A percentile compares a stretch with the other conserved stretches of the same genome.
Evolutionary conservation across 2,113 vertebrate species (phyloP).

Genomic region (Spea multiplicata): DNA sequence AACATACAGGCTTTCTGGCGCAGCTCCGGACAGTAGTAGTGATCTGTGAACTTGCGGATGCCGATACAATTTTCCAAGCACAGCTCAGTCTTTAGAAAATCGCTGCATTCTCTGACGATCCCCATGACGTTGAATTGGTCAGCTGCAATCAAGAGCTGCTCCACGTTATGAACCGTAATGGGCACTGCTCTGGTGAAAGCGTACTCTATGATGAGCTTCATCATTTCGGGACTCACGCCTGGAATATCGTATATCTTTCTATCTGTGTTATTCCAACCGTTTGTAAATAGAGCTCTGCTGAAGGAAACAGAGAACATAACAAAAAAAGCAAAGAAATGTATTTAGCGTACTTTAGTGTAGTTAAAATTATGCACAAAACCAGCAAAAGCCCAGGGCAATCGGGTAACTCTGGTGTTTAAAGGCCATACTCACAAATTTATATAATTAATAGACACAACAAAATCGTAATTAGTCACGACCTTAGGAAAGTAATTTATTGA

Average conservation of each 20-base stretch:
- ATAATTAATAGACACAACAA: too few relatives aligned
- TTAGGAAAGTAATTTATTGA: too few relatives aligned
- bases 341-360: not conserved
- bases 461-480: too few relatives aligned
- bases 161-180: constrained; percentile 64
- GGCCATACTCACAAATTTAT: too few relatives aligned
- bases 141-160: constrained; percentile 65
- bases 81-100: constrained; percentile 69
- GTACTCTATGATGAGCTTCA: constrained; percentile 73
- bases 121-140: constrained; percentile 70
- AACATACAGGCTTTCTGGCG: constrained; percentile 63
- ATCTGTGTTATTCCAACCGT: constrained; percentile 63
- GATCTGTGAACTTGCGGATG: constrained; percentile 70
- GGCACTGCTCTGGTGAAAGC: constrained; percentile 68
- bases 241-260: constrained; percentile 68
- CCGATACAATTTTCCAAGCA: constrained; percentile 72
- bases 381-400: too few relatives aligned
- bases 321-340: not conserved
- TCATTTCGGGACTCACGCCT: constrained; percentile 67
- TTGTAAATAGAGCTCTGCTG: constrained; percentile 72
- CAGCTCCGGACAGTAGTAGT: constrained; percentile 62
- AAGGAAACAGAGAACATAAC: not conserved
- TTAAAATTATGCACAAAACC: too few relatives aligned
- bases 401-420: too few relatives aligned
- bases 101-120: constrained; percentile 63